Evolutionary conservation across 2,113 vertebrate genomes (phyloP), one percentile per base, ranked within the genome.

Genomic region (Dasypus novemcinctus): DNA sequence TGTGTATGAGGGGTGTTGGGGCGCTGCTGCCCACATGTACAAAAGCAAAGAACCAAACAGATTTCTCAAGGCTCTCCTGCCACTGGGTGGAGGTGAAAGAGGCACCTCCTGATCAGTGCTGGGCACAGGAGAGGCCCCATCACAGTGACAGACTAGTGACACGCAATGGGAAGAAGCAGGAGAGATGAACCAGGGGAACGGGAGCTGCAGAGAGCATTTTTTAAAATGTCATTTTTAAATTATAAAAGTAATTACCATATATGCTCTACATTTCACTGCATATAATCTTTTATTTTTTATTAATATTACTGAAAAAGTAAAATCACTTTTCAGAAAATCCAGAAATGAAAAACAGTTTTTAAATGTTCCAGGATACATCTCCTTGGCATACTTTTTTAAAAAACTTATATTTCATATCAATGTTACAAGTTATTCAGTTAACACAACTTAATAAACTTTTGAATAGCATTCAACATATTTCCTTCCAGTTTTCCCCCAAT

Each of bases 271-370:
- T 92, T 82, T 91, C 66, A 79, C 41, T 64, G 27, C 31, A 76
- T 72, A 41, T 29, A 87, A 59, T 64, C 72, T 41, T 41, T 80
- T 66, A 57, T 52, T 21, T 69, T 89, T 95, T 83, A 86, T 7
- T 66, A 90, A 83, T 36, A 72, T 69, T 74, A 61, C 8, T 93
- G 74, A 68, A 88, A 96, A 97, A 92, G 63, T 64, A 69, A 43
- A 89, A 84, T 31, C 36, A 85, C 27, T 84, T 85, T 66, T 79
- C 54, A 93, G 80, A 83, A 93, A 93, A 78, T 72, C 31, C 71
- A 68, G n/a, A 59, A 90, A 49, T 29, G 38, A 61, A 95, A 96
- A 64, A 59, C n/a, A 61, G n/a, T 54, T 41, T 64, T 76, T 68
- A 68, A 41, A 18, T 29, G 21, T 49, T 72, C 36, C 21, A 4